A percentile compares a stretch with the other conserved stretches of the same genome.
These are phyloP conservation scores for Trachelipus rathkii DNA, from an alignment of 1,140 invertebrate species.

Conservation along the genomic window DNA sequence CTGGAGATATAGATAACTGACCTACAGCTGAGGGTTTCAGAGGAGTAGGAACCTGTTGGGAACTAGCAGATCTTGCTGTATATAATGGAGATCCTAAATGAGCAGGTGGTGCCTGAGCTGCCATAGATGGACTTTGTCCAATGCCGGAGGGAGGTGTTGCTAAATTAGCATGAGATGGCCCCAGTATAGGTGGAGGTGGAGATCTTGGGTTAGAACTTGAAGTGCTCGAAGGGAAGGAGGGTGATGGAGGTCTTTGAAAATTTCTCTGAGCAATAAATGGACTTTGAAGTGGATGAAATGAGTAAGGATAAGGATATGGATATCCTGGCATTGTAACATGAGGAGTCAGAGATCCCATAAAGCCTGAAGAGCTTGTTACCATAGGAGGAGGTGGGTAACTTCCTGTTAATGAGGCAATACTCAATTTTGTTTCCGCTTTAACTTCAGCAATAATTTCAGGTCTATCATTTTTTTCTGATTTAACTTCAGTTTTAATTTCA, in stretches of 20 bases:
- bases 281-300: slow-evolving; percentile 52
- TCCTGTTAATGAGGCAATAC: slow-evolving; percentile 17
- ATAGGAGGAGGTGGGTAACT: slow-evolving; percentile 24
- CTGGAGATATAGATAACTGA: slow-evolving; percentile 30
- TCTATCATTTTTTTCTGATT: slow-evolving; percentile 30
- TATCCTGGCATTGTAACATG: slow-evolving; percentile 47
- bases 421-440: slow-evolving; percentile 37
- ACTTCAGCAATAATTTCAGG: slow-evolving; percentile 45
- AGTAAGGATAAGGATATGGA: slow-evolving; percentile 51
- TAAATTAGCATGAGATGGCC: slow-evolving; percentile 36
- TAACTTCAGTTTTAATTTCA: slow-evolving; percentile 6
- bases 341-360: slow-evolving; percentile 44
- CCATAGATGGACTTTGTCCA: slow-evolving; percentile 34
- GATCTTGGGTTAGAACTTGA: slow-evolving; percentile 54
- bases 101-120: slow-evolving; percentile 34
- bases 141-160: slow-evolving; percentile 31
- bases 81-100: slow-evolving; percentile 36
- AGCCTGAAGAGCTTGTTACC: slow-evolving; percentile 17
- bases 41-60: slow-evolving; percentile 33
- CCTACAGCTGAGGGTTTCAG: slow-evolving; percentile 28
- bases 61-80: slow-evolving; percentile 20
- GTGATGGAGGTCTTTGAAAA: slow-evolving; percentile 50
- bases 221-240: slow-evolving; percentile 48
- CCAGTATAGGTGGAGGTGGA: slow-evolving; percentile 49
- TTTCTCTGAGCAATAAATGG: slow-evolving; percentile 43